Conservation (phyloP, 2,888 invertebrate genomes). For the Cenopis cana region DNA sequence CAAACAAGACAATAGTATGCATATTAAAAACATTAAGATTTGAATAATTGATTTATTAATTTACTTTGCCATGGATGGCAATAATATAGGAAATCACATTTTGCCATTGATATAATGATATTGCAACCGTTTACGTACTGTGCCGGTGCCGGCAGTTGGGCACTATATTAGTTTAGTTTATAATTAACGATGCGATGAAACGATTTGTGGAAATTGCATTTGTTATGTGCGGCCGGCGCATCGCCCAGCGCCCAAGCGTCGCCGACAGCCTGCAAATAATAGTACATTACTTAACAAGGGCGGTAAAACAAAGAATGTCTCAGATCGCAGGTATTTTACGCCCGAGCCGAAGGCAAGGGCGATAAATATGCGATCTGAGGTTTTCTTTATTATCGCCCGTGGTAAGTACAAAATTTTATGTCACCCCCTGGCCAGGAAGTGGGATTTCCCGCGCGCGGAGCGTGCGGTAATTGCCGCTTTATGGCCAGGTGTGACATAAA, state of each 20-base stretch:
- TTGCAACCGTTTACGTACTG: constrained; percentile 25
- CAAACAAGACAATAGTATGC: background rate
- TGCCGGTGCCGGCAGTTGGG: constrained; percentile 30
- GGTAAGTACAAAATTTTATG: no score
- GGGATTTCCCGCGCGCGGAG: no score
- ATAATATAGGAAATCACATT: constrained; percentile 5
- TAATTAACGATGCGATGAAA: constrained; percentile 72
- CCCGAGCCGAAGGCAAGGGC: no score
- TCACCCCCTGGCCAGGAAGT: no score
- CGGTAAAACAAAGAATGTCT: no score
- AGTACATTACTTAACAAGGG: no score
- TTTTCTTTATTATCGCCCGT: no score
- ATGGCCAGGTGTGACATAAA: no score
- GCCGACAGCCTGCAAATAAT: constrained; percentile 68
- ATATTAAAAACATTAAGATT: constrained; percentile 14
- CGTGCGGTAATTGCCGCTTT: no score
- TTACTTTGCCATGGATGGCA: background rate
- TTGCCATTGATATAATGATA: background rate
- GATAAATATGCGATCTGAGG: no score
- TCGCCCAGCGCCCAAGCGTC: constrained; percentile 57
- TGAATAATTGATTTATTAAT: constrained; percentile 9
- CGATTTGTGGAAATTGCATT: constrained; percentile 78
- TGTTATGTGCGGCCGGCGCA: constrained; percentile 65
- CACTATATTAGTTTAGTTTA: constrained; percentile 49
- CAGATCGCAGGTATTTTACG: no score